A percentile compares a stretch with the other conserved stretches of the same genome.
Conservation (phyloP, 2,888 invertebrate species). For the Stenotaenia linearis region DNA sequence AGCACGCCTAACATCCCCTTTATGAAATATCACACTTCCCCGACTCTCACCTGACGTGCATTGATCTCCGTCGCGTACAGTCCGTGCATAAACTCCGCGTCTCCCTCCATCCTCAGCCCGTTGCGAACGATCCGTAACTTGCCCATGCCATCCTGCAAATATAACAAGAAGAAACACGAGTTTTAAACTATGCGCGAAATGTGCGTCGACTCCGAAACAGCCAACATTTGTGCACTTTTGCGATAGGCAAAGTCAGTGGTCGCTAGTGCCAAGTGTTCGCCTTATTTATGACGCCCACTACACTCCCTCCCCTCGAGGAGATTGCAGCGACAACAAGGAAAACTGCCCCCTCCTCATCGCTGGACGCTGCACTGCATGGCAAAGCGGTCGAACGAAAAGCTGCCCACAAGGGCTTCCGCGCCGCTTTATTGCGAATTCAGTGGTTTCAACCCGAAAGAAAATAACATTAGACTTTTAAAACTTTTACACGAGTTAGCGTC, state of each 20-base stretch:
- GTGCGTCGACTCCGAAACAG: background rate
- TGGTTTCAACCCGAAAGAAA: background rate
- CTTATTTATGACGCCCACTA: background rate
- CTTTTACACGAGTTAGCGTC: background rate
- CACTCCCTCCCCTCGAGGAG: background rate
- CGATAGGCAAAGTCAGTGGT: background rate
- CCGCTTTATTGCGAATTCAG: background rate
- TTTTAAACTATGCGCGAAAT: background rate
- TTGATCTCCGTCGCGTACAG: slow-evolving; percentile 78
- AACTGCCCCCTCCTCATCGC: background rate
- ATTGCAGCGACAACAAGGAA: background rate
- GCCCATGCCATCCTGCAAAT: slow-evolving; percentile 83
- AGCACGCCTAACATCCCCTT: too few species aligned
- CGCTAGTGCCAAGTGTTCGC: background rate
- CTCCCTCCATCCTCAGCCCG: slow-evolving; percentile 77
- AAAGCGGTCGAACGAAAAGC: background rate
- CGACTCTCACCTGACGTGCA: slow-evolving; percentile 69
- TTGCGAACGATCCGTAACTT: slow-evolving; percentile 80
- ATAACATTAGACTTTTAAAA: background rate
- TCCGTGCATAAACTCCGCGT: slow-evolving; percentile 78
- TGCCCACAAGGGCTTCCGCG: background rate
- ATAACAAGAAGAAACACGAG: slow-evolving; percentile 22
- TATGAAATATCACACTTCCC: too few species aligned
- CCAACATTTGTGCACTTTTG: background rate
- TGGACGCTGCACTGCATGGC: background rate